Percentiles rank a stretch among this genome's conserved stretches.
Evolutionary conservation across 1,140 invertebrate genomes (phyloP).

Genomic region (Aricia agestis): DNA sequence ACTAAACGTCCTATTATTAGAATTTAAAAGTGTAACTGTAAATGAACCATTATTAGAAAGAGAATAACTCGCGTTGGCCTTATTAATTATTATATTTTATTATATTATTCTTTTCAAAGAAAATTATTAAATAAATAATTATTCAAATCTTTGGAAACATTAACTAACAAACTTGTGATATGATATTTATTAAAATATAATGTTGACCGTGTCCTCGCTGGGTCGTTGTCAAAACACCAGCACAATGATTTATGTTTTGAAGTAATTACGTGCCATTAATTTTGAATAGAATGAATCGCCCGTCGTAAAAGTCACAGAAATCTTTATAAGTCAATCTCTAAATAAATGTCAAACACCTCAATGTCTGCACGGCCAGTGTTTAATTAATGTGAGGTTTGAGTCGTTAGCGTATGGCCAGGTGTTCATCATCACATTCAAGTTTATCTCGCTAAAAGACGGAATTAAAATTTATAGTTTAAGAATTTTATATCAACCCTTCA

Average conservation of each 20-base stretch:
- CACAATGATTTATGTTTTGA: slow-evolving; percentile 68
- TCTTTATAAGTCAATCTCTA: slow-evolving; percentile 67
- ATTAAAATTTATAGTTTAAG: slow-evolving; percentile 64
- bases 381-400: slow-evolving; percentile 72
- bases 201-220: slow-evolving; percentile 29
- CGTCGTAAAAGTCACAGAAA: slow-evolving; percentile 41
- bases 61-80: neutral
- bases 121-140: too few relatives aligned
- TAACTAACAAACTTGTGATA: too few relatives aligned
- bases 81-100: too few relatives aligned
- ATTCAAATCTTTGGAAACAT: too few relatives aligned
- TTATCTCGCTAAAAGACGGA: slow-evolving; percentile 49
- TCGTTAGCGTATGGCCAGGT: slow-evolving; percentile 54
- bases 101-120: too few relatives aligned
- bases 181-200: too few relatives aligned
- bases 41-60: neutral
- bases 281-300: slow-evolving; percentile 67
- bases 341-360: slow-evolving; percentile 64
- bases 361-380: slow-evolving; percentile 63
- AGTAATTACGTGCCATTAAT: slow-evolving; percentile 73
- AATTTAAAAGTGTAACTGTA: neutral
- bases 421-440: slow-evolving; percentile 72
- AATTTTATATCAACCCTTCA: slow-evolving; percentile 67
- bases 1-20: neutral
- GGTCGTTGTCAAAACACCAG: slow-evolving; percentile 55